phyloP scores from a whole-genome alignment of 2,797 vertebrate genomes.

The Toxotes lorentzi region DNA sequence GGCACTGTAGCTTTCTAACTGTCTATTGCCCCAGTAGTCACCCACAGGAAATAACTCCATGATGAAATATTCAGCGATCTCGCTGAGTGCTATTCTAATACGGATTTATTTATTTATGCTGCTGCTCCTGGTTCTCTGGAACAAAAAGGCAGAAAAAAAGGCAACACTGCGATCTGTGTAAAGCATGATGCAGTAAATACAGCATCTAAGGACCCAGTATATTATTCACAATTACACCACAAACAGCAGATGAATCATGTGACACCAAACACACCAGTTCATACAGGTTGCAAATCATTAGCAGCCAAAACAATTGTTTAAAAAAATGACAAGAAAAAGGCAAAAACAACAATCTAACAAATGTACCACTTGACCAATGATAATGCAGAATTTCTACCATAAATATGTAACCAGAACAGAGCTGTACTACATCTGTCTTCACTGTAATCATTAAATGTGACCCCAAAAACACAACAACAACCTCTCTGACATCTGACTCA shows the following conservation, averaged over 20 bases:
- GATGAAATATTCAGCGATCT: conserved; percentile 79
- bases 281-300: neutral
- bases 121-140: conserved; percentile 47
- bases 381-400: neutral
- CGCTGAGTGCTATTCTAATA: conserved; percentile 73
- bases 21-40: conserved; percentile 49
- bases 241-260: conserved; percentile 1
- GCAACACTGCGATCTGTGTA: conserved; percentile 39
- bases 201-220: neutral
- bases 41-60: conserved; percentile 64
- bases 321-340: neutral
- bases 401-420: neutral
- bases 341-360: neutral
- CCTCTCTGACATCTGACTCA: conserved; percentile 41
- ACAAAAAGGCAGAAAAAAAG: conserved; percentile 57
- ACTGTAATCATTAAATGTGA: conserved; percentile 7
- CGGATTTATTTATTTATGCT: conserved; percentile 76
- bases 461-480: conserved; percentile 6
- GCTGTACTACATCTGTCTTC: neutral
- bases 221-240: conserved; percentile 29
- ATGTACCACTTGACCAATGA: neutral
- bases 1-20: conserved; percentile 31
- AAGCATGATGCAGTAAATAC: conserved; percentile 25
- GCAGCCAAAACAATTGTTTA: neutral
- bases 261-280: neutral